Evolutionary conservation across 1,140 invertebrate genomes (phyloP).

Genomic region (Eumaeus atala): DNA sequence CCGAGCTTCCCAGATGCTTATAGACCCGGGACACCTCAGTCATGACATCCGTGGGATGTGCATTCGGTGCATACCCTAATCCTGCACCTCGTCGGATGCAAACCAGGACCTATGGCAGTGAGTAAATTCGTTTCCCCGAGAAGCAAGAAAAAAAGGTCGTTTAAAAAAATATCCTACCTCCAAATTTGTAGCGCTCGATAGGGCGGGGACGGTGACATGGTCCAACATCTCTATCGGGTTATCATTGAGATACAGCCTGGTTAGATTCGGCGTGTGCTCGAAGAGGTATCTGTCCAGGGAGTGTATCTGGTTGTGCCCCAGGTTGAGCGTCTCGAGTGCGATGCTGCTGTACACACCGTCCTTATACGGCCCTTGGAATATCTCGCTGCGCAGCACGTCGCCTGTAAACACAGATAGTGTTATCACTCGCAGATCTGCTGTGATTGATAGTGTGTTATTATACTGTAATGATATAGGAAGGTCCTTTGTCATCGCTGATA

Average conservation of each 20-base stretch:
- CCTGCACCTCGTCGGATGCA: no score
- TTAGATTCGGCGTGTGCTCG: slow-evolving; percentile 80
- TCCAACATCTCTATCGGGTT: slow-evolving; percentile 81
- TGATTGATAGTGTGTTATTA: no score
- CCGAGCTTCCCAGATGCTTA: no score
- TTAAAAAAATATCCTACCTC: slow-evolving; percentile 73
- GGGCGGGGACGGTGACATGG: slow-evolving; percentile 74
- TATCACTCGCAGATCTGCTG: no score
- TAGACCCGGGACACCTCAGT: no score
- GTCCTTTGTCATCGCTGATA: no score
- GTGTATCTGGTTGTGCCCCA: slow-evolving; percentile 80
- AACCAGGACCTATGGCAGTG: no score
- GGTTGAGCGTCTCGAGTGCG: slow-evolving; percentile 77
- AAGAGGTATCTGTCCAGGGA: slow-evolving; percentile 81
- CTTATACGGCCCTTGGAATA: slow-evolving; percentile 77
- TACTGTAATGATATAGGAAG: no score
- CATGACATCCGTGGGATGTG: no score
- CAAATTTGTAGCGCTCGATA: slow-evolving; percentile 76
- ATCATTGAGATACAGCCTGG: slow-evolving; percentile 78
- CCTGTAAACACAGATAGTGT: slow-evolving; percentile 61
- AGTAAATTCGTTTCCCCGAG: no score
- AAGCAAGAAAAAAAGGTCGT: no score
- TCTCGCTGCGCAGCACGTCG: slow-evolving; percentile 72
- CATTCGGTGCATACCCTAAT: no score
- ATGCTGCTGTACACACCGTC: slow-evolving; percentile 78